Conservation (phyloP, 2,113 vertebrate species). For the Silurus asotus region DNA sequence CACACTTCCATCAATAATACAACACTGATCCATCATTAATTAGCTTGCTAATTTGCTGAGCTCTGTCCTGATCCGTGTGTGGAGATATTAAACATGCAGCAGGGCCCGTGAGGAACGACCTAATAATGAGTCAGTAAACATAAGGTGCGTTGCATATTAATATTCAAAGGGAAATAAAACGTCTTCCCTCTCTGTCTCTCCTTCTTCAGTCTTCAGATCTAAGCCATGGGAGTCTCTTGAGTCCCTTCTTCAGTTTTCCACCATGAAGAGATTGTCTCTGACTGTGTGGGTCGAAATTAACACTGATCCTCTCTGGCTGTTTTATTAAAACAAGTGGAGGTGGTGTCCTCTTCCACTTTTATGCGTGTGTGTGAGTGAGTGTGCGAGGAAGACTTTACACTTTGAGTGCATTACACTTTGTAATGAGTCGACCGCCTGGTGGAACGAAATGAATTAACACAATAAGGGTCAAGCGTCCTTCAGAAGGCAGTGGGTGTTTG, state of each 20-base stretch:
- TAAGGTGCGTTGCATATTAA: slow-evolving; percentile 48
- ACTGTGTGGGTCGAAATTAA: slow-evolving; percentile 58
- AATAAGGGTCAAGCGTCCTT: slow-evolving; percentile 59
- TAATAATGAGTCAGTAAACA: slow-evolving; percentile 54
- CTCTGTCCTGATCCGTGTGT: slow-evolving; percentile 47
- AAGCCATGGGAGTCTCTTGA: background rate
- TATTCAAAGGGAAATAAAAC: slow-evolving; percentile 52
- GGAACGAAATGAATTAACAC: slow-evolving; percentile 56
- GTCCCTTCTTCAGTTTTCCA: background rate
- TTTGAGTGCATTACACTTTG: slow-evolving; percentile 62
- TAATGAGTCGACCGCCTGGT: slow-evolving; percentile 60
- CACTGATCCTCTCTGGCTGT: slow-evolving; percentile 28
- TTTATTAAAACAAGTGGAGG: slow-evolving; percentile 50
- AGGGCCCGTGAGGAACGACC: slow-evolving; percentile 45
- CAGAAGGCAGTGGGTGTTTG: slow-evolving; percentile 23
- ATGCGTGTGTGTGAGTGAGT: slow-evolving; percentile 32
- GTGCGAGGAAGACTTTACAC: slow-evolving; percentile 20
- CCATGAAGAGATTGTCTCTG: slow-evolving; percentile 52
- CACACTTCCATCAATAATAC: slow-evolving; percentile 24
- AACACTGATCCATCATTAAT: slow-evolving; percentile 35
- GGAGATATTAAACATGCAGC: slow-evolving; percentile 55
- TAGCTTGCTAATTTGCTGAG: slow-evolving; percentile 49
- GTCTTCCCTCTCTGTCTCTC: slow-evolving; percentile 32
- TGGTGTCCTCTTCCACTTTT: slow-evolving; percentile 53
- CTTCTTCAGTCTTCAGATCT: background rate